phyloP scores from a whole-genome alignment of 2,797 vertebrate species.

The Catamblyrhynchus diadema region DNA sequence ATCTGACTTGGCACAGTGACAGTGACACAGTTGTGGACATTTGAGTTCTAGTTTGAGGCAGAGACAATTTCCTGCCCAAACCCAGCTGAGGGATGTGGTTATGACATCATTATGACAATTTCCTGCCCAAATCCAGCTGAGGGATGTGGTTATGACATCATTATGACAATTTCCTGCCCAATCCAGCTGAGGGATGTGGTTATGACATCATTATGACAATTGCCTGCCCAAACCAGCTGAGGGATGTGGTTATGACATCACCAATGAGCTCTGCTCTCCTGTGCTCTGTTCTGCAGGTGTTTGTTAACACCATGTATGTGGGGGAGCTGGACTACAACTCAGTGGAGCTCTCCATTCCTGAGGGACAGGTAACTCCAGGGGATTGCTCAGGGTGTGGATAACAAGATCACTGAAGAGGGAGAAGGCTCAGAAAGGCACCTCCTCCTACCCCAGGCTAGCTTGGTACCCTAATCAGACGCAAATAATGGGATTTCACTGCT shows the following conservation, averaged over 20 bases:
- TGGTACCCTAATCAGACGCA: neutral
- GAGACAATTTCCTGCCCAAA: neutral
- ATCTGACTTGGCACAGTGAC: neutral
- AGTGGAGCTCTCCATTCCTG: slow-evolving; percentile 80
- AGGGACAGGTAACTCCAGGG: slow-evolving; percentile 80
- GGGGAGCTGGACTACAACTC: slow-evolving; percentile 86
- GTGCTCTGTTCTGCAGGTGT: slow-evolving; percentile 80
- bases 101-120: accelerated
- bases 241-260: neutral
- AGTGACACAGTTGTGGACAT: neutral
- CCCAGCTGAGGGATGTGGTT: neutral
- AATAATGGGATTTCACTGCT: neutral
- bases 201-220: accelerated
- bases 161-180: neutral
- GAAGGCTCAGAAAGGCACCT: neutral
- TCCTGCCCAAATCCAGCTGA: neutral
- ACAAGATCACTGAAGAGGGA: neutral
- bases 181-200: neutral
- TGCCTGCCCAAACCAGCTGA: neutral
- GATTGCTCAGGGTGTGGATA: neutral
- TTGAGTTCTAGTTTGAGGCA: neutral
- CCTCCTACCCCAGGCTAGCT: neutral
- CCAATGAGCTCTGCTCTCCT: neutral
- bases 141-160: neutral
- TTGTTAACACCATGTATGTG: slow-evolving; percentile 85